A percentile compares a stretch with the other conserved stretches of the same genome.
phyloP scores from a whole-genome alignment of 1,140 invertebrate genomes.

The Subanguina moxae region DNA sequence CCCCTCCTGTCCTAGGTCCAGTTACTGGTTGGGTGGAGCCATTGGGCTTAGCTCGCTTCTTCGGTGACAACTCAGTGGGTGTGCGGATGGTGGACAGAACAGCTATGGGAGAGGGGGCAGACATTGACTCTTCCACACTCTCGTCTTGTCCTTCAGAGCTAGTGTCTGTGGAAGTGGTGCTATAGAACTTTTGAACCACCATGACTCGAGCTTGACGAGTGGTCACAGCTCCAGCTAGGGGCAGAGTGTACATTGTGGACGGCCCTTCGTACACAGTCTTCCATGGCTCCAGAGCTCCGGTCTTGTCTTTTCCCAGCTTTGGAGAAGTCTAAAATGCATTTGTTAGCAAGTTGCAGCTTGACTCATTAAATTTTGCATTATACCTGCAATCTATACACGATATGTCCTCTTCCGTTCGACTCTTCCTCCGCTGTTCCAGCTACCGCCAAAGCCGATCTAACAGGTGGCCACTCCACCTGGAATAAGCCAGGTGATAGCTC shows the following conservation, averaged over 20 bases:
- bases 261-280: conserved; percentile 51
- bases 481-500: conserved; percentile 39
- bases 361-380: too few relatives aligned
- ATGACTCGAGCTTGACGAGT: conserved; percentile 52
- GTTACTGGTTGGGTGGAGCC: not conserved
- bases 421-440: not conserved
- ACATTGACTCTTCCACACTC: conserved; percentile 41
- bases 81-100: conserved; percentile 28
- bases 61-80: conserved; percentile 8
- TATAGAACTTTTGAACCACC: conserved; percentile 36
- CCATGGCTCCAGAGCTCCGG: conserved; percentile 34
- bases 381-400: conserved; percentile 50
- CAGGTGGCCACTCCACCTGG: conserved; percentile 49
- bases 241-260: conserved; percentile 37
- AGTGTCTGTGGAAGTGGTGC: conserved; percentile 14
- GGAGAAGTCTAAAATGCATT: conserved; percentile 27
- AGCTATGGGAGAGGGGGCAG: conserved; percentile 46
- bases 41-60: conserved; percentile 16
- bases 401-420: conserved; percentile 4
- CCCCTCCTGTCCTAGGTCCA: conserved; percentile 5
- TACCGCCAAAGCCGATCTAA: conserved; percentile 11
- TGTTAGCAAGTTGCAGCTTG: too few relatives aligned
- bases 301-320: conserved; percentile 42
- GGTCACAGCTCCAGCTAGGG: conserved; percentile 18
- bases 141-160: conserved; percentile 40